Percentiles rank a stretch among this genome's conserved stretches.
Conservation (phyloP, 92 coral and sea anemone species). For the Palythoa grandiflora region DNA sequence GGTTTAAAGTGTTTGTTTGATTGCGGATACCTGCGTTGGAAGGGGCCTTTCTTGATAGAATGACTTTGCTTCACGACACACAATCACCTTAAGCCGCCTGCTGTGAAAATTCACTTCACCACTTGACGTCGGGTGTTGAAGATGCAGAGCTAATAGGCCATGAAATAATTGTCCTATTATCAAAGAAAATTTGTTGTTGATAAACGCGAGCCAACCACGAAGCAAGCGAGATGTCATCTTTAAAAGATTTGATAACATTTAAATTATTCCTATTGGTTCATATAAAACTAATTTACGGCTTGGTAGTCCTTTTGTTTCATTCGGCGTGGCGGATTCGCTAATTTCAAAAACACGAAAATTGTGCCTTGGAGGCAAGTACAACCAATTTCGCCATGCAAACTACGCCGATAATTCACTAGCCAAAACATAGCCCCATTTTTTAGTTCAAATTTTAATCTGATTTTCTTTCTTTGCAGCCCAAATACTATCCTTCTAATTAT, state of each 20-base stretch:
- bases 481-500: conserved; percentile 83
- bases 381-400: conserved; percentile 59
- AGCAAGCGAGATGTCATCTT: conserved; percentile 91
- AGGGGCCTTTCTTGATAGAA: conserved; percentile 22
- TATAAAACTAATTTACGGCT: conserved; percentile 98
- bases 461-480: conserved; percentile 60
- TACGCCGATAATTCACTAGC: conserved; percentile 61
- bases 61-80: conserved; percentile 47
- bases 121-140: conserved; percentile 97
- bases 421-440: conserved; percentile 38
- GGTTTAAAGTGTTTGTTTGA: conserved; percentile 21
- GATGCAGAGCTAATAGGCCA: conserved; percentile 99
- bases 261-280: conserved; percentile 97
- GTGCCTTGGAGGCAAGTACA: conserved; percentile 67
- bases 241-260: conserved; percentile 95
- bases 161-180: conserved; percentile 99
- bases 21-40: conserved; percentile 33
- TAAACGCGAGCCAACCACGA: conserved; percentile 99
- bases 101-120: conserved; percentile 97
- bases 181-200: conserved; percentile 99
- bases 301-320: conserved; percentile 90
- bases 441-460: conserved; percentile 39
- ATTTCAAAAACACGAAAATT: conserved; percentile 77
- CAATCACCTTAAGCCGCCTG: conserved; percentile 70
- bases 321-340: conserved; percentile 96